Conservation (phyloP, 2,888 invertebrate species). For the Pandemis corylana region DNA sequence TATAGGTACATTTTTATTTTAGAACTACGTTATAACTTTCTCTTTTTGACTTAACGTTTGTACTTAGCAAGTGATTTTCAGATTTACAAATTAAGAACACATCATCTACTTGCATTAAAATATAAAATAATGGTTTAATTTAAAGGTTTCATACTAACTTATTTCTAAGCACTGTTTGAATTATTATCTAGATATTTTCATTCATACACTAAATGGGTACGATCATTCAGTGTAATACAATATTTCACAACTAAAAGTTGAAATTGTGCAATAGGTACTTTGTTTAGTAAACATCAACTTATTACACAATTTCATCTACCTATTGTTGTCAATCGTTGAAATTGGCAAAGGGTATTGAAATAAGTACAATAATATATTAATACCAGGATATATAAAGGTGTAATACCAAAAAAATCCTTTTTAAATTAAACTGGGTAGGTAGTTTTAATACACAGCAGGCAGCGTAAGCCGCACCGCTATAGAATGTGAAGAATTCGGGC, state of each 20-base stretch:
- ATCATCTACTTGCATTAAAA: too few relatives aligned
- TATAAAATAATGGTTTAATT: neutral
- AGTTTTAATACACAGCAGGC: neutral
- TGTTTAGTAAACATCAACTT: slow-evolving; percentile 31
- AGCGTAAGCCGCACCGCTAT: slow-evolving; percentile 2
- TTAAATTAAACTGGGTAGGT: neutral
- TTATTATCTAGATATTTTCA: neutral
- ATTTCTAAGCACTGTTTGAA: too few relatives aligned
- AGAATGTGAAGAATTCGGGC: slow-evolving; percentile 38
- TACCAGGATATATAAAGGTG: too few relatives aligned
- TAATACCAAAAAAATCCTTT: neutral
- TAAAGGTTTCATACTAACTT: neutral
- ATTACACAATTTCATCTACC: neutral
- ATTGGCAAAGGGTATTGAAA: too few relatives aligned
- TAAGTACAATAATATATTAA: neutral
- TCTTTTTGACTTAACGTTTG: too few relatives aligned
- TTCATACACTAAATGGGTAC: neutral
- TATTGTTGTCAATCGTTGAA: neutral
- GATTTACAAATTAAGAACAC: too few relatives aligned
- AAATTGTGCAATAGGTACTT: slow-evolving; percentile 35
- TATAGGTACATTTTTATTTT: too few relatives aligned
- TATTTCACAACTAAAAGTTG: slow-evolving; percentile 37
- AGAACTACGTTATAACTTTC: too few relatives aligned
- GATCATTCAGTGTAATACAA: slow-evolving; percentile 9
- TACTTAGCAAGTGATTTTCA: too few relatives aligned